phyloP scores from a whole-genome alignment of 2,888 invertebrate species.

The Sympetrum striolatum region DNA sequence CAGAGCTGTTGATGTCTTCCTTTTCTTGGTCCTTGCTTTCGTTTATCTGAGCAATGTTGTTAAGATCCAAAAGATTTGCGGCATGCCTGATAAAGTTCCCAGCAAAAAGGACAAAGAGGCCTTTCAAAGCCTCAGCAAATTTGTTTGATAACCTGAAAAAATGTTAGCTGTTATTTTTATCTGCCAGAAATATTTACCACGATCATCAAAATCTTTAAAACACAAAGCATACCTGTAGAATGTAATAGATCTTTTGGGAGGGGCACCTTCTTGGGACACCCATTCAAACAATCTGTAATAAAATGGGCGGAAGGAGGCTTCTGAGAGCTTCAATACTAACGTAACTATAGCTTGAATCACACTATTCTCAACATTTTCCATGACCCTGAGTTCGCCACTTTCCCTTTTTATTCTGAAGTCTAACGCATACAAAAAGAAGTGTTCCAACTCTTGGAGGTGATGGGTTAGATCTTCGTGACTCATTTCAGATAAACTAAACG shows the following conservation, averaged over 20 bases:
- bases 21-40: not conserved
- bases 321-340: constrained; percentile 86
- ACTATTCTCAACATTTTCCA: constrained; percentile 71
- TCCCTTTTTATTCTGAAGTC: constrained; percentile 53
- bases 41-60: constrained; percentile 68
- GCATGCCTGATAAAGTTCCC: constrained; percentile 84
- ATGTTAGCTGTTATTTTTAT: constrained; percentile 33
- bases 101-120: constrained; percentile 89
- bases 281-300: constrained; percentile 88
- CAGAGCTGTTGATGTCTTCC: not conserved
- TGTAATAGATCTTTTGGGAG: constrained; percentile 75
- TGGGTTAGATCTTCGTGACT: constrained; percentile 70
- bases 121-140: constrained; percentile 82
- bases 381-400: not conserved
- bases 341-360: constrained; percentile 79
- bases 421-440: constrained; percentile 72
- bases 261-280: constrained; percentile 66
- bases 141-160: constrained; percentile 72
- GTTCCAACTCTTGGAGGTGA: constrained; percentile 72
- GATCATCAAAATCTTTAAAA: not conserved
- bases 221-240: constrained; percentile 72
- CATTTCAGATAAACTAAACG: constrained; percentile 73
- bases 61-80: constrained; percentile 72
- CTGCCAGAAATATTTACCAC: not conserved
- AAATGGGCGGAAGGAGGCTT: constrained; percentile 86